These are phyloP conservation scores for Eumeta japonica DNA, from an alignment of 1,140 invertebrate genomes.

Conservation along the genomic window DNA sequence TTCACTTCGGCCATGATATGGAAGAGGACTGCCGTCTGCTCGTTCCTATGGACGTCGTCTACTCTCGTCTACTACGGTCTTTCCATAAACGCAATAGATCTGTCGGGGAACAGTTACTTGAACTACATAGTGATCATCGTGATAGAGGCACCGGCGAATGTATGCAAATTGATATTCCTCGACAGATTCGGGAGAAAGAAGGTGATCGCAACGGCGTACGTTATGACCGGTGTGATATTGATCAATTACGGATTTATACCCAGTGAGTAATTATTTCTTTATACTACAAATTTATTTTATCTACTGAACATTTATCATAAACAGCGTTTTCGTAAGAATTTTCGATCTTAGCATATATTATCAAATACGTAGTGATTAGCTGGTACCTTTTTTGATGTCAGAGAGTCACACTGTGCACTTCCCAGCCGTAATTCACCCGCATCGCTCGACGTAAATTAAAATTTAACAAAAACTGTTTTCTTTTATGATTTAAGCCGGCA, in stretches of 20 bases:
- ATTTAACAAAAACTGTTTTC: no score
- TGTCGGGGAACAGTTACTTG: slow-evolving; percentile 65
- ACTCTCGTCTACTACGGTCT: slow-evolving; percentile 80
- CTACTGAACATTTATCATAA: not conserved
- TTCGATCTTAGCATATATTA: not conserved
- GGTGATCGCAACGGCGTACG: slow-evolving; percentile 60
- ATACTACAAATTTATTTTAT: not conserved
- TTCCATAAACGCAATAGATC: slow-evolving; percentile 67
- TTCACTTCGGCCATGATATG: slow-evolving; percentile 61
- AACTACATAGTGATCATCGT: slow-evolving; percentile 61
- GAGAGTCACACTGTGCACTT: no score
- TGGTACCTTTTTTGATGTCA: no score
- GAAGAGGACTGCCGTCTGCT: slow-evolving; percentile 65
- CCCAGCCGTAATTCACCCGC: no score
- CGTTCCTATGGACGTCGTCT: slow-evolving; percentile 69
- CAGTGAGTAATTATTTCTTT: slow-evolving; percentile 23
- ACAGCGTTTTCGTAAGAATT: not conserved
- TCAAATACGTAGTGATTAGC: no score
- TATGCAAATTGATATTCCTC: slow-evolving; percentile 63
- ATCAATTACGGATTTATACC: slow-evolving; percentile 44
- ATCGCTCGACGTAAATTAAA: no score
- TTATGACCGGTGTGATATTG: slow-evolving; percentile 59
- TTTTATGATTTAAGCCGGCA: no score
- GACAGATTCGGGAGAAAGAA: slow-evolving; percentile 64
- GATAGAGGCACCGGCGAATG: slow-evolving; percentile 63